phyloP scores from a whole-genome alignment of 2,797 vertebrate species.

The Pseudopleuronectes americanus region DNA sequence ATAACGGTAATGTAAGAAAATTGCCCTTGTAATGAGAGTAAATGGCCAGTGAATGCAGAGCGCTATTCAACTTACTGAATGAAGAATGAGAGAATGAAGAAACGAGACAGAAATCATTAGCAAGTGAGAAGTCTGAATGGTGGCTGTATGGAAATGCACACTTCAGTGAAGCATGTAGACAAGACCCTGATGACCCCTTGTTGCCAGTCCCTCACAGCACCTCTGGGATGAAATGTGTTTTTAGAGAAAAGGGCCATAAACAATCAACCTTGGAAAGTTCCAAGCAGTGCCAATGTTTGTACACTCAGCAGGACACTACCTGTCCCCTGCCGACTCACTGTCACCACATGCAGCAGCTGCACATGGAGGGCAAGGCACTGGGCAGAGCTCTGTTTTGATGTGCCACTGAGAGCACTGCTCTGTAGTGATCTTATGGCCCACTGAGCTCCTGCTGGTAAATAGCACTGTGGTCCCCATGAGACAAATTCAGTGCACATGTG shows the following conservation, averaged over 20 bases:
- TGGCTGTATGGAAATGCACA: no score
- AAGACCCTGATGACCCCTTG: not conserved
- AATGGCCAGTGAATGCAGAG: no score
- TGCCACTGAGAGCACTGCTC: no score
- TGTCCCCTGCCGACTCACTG: not conserved
- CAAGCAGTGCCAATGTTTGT: not conserved
- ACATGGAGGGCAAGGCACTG: not conserved
- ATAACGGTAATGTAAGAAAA: no score
- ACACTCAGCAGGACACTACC: constrained; percentile 1
- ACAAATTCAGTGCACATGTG: not conserved
- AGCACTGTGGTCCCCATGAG: not conserved
- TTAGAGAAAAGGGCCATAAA: not conserved
- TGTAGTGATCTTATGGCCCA: no score
- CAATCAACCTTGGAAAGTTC: not conserved
- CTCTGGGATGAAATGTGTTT: not conserved
- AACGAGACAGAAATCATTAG: no score
- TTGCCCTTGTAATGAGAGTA: no score
- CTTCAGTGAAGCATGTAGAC: not conserved
- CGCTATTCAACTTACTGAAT: no score
- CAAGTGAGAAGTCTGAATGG: not conserved
- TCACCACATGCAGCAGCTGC: constrained; percentile 1
- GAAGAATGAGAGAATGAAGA: no score
- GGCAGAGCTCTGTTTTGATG: not conserved
- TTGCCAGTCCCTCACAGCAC: not conserved
- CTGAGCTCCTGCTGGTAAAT: no score